Evolutionary conservation across 2,888 invertebrate species (phyloP), one percentile per base, ranked within the genome.

Genomic region (Parasteatoda lunata): DNA sequence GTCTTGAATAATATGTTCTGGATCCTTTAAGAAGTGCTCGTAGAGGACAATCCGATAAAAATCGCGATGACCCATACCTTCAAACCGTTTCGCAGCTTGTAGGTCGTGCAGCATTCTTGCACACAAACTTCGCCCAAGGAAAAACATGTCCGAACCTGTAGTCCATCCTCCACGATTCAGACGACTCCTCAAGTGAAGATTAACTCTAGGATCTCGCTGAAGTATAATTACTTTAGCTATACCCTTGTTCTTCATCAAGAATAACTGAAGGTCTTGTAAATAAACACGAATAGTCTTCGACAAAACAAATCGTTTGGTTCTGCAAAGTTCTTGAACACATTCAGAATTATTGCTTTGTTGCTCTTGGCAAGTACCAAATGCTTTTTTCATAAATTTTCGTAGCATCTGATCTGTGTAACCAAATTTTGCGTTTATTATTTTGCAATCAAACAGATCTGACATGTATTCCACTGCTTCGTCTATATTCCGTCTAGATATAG

Each of bases 71-170:
- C 83, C 81, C n/a, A 52, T 75, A 8, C 79, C 79, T 66, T 81
- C 88, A 4, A 88, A 52, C 3, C 83, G 73, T 49, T 49, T 76
- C 1, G 88, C 88, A n/a, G 71, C 75, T 45, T 83, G 78, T 0
- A 83, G 71, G 48, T 88, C 88, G 59, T 88, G 77, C 3, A 88
- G 79, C 88, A 88, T 88, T 59, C 88, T 75, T 7, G 83, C 70
- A 66, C 88, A 88, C 5, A 88, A 79, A 51, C 79, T 79, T n/a
- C 88, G 45, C 13, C 83, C 88, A 49, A 83, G 88, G 47, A 88
- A 88, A n/a, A 83, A 83, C 81, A 88, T 77, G 47, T 88, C 82
- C 5, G 81, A 76, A 8, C 76, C 83, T n/a, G 83, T 70, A 8
- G 51, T 70, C 83, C 81, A 79, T 5, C 79, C 79, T 15, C 81